These are phyloP conservation scores for Artibeus jamaicensis DNA, from an alignment of 2,797 vertebrate species.

Conservation along the genomic window DNA sequence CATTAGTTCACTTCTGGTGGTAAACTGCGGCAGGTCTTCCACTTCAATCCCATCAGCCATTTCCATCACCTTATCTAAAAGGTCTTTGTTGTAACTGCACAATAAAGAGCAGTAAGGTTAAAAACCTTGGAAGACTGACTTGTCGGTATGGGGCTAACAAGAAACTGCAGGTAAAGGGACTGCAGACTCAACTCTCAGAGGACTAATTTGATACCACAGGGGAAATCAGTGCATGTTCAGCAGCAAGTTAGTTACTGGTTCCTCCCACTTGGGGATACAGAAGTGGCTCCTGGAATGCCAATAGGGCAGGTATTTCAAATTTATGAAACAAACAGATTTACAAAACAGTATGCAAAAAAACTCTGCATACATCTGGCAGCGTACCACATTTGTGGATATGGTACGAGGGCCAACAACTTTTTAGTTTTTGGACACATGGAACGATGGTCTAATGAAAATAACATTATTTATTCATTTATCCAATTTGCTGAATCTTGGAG, in stretches of 20 bases:
- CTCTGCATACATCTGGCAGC: background rate
- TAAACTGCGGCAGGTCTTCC: conserved; percentile 91
- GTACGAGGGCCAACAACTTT: background rate
- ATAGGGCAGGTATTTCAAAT: background rate
- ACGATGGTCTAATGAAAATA: conserved; percentile 33
- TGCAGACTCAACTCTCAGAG: background rate
- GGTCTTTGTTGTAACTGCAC: conserved; percentile 86
- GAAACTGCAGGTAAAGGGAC: background rate
- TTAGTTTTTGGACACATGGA: conserved; percentile 33
- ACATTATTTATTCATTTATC: background rate
- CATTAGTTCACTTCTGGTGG: conserved; percentile 90
- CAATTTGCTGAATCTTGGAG: background rate
- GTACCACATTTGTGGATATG: background rate
- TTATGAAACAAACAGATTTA: conserved; percentile 43
- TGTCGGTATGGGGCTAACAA: background rate
- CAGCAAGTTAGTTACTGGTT: background rate
- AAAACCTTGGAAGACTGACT: conserved; percentile 17
- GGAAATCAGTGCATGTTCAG: background rate
- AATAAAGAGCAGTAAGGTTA: conserved; percentile 60
- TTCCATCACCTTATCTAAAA: conserved; percentile 88
- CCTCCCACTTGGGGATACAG: background rate
- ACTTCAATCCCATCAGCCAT: conserved; percentile 92
- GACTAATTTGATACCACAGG: background rate
- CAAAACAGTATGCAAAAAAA: background rate
- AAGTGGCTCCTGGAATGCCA: background rate